A percentile compares a stretch with the other conserved stretches of the same genome.
These are phyloP conservation scores for Prionailurus viverrinus DNA, from an alignment of 2,113 vertebrate genomes.

Conservation along the genomic window DNA sequence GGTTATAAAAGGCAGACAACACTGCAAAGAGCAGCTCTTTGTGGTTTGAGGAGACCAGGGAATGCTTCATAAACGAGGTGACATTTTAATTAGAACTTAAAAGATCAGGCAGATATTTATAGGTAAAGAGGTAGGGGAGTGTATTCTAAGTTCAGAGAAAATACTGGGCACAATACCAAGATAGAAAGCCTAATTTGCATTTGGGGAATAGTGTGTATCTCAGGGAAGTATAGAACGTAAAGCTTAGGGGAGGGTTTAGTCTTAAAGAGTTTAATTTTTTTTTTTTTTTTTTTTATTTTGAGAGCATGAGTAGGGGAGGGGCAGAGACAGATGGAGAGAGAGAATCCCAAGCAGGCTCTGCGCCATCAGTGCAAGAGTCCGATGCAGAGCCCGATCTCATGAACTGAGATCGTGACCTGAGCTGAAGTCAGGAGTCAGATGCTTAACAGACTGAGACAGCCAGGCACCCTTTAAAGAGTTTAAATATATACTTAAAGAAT, in stretches of 20 bases:
- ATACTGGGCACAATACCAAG: not conserved
- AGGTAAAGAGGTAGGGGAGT: not conserved
- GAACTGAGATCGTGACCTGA: too few relatives aligned
- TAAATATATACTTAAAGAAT: not conserved
- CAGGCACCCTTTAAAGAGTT: not conserved
- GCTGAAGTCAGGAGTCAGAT: too few relatives aligned
- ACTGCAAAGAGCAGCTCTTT: not conserved
- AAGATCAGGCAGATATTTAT: not conserved
- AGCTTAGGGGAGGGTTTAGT: not conserved
- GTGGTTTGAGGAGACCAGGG: not conserved
- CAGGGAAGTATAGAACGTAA: not conserved
- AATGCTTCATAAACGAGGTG: not conserved
- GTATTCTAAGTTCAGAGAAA: slow-evolving; percentile 29
- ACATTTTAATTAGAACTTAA: slow-evolving; percentile 30
- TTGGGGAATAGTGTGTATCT: not conserved
- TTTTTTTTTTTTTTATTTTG: too few relatives aligned
- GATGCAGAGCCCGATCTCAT: too few relatives aligned
- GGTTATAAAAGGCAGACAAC: not conserved
- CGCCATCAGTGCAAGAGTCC: too few relatives aligned
- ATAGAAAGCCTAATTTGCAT: slow-evolving; percentile 7
- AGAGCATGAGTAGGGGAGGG: too few relatives aligned
- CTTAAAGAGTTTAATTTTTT: not conserved
- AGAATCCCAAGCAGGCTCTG: too few relatives aligned
- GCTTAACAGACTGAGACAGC: too few relatives aligned
- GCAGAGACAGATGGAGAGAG: too few relatives aligned